A percentile compares a stretch with the other conserved stretches of the same genome.
Conservation (phyloP, 2,888 invertebrate species). For the Sinelater perroti region DNA sequence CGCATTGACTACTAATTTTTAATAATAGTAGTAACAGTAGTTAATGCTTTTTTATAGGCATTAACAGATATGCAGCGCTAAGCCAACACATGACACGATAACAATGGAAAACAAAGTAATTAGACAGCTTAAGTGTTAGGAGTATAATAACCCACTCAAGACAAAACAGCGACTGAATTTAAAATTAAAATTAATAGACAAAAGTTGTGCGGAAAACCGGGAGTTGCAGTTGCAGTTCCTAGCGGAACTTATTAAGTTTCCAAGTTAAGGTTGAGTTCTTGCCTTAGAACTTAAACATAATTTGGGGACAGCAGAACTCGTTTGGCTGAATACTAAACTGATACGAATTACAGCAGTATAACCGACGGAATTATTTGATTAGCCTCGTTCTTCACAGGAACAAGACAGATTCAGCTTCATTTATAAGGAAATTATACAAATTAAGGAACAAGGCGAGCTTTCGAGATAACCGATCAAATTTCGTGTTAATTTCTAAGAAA, state of each 20-base stretch:
- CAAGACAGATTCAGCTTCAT: slow-evolving; percentile 4
- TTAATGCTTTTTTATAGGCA: no score
- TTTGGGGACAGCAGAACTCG: not conserved
- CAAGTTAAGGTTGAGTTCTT: slow-evolving; percentile 8
- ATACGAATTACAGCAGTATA: not conserved
- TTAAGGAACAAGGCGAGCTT: slow-evolving; percentile 15
- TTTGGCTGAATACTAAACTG: not conserved
- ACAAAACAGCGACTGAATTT: no score
- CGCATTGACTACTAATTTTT: no score
- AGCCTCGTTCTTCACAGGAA: not conserved
- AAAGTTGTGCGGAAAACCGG: slow-evolving; percentile 14
- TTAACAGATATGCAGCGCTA: no score
- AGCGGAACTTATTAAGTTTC: slow-evolving; percentile 12
- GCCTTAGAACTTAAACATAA: slow-evolving; percentile 7
- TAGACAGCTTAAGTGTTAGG: no score
- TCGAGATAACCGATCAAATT: slow-evolving; percentile 25
- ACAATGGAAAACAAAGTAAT: no score
- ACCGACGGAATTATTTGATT: not conserved
- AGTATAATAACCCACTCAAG: no score
- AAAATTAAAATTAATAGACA: slow-evolving; percentile 21
- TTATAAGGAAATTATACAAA: slow-evolving; percentile 21
- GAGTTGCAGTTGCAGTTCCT: slow-evolving; percentile 18
- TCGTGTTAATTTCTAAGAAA: slow-evolving; percentile 20
- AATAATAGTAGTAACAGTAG: no score
- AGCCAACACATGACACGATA: no score